Conservation (phyloP, 2,888 invertebrate species). For the Agriopis marginaria region DNA sequence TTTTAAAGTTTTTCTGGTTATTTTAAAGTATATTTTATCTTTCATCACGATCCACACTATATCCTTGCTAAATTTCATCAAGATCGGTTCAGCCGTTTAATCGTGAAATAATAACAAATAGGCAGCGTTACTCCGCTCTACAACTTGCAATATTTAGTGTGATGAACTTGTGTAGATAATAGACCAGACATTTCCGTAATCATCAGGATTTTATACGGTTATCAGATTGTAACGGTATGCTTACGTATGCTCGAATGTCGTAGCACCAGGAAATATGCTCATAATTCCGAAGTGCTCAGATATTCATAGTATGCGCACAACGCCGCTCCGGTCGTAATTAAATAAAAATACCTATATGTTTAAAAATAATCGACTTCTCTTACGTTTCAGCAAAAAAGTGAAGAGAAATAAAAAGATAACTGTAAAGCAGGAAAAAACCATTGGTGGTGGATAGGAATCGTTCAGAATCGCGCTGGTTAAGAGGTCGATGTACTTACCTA, state of each 20-base stretch:
- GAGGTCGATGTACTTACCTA: slow-evolving; percentile 68
- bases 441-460: slow-evolving; percentile 56
- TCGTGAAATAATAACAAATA: background rate
- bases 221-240: background rate
- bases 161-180: background rate
- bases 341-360: slow-evolving; percentile 19
- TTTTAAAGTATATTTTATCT: no score
- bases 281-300: background rate
- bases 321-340: slow-evolving; percentile 5
- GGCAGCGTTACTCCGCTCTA: background rate
- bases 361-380: slow-evolving; percentile 17
- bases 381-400: slow-evolving; percentile 27
- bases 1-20: background rate
- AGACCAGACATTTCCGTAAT: background rate
- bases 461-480: slow-evolving; percentile 70
- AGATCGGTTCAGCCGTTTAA: background rate
- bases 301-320: background rate
- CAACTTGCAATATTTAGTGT: background rate
- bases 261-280: background rate
- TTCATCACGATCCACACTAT: background rate
- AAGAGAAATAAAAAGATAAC: slow-evolving; percentile 47
- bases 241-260: slow-evolving; percentile 1
- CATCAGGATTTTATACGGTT: background rate
- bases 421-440: slow-evolving; percentile 52
- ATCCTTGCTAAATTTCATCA: background rate